Conservation (phyloP, 2,888 invertebrate species). For the Bellardia pandia region DNA sequence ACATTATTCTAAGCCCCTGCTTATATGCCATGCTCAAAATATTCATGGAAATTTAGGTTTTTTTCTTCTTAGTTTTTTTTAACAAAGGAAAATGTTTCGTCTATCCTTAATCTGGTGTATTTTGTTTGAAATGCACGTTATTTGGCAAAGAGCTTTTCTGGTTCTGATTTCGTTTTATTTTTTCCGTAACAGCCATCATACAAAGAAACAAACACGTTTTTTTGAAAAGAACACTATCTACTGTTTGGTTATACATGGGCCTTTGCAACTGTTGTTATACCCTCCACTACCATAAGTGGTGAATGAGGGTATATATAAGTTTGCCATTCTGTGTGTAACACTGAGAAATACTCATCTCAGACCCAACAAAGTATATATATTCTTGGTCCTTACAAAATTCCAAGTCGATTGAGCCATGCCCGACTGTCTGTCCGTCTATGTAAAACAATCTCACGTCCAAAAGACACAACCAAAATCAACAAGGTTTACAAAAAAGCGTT, state of each 20-base stretch:
- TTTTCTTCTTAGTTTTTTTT: conserved; percentile 38
- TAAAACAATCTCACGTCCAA: too few species aligned
- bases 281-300: too few species aligned
- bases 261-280: conserved; percentile 72
- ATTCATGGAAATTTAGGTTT: conserved; percentile 41
- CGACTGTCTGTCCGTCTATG: too few species aligned
- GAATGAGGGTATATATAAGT: too few species aligned
- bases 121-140: conserved; percentile 6
- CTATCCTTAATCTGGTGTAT: conserved; percentile 17
- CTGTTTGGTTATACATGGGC: conserved; percentile 62
- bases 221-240: conserved; percentile 51
- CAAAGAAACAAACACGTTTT: conserved; percentile 40
- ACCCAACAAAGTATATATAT: too few species aligned
- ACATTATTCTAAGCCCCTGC: neutral
- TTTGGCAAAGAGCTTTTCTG: conserved; percentile 45
- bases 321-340: too few species aligned
- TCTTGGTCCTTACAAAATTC: too few species aligned
- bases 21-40: neutral
- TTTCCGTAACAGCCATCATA: neutral
- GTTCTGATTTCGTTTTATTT: conserved; percentile 32
- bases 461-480: too few species aligned
- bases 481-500: too few species aligned
- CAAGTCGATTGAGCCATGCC: too few species aligned
- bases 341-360: too few species aligned
- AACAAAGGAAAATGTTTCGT: conserved; percentile 50